A percentile compares a stretch with the other conserved stretches of the same genome.
Conservation (phyloP, 2,113 vertebrate species). For the Theristicus caerulescens region DNA sequence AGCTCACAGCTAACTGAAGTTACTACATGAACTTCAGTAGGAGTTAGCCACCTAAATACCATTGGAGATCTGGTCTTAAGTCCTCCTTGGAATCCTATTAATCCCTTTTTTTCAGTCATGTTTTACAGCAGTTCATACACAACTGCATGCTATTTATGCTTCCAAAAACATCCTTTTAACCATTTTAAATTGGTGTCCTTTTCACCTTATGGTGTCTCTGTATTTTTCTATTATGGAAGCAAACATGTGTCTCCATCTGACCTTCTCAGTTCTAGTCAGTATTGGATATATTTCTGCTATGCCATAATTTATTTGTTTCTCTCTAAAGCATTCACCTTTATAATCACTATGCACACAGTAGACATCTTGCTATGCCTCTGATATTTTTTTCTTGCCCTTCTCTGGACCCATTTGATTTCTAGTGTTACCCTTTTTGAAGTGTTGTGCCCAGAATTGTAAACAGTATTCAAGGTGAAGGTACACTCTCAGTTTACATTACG, state of each 20-base stretch:
- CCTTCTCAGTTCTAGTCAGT: not conserved
- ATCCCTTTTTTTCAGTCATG: not conserved
- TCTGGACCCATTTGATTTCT: not conserved
- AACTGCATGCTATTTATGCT: not conserved
- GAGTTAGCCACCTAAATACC: not conserved
- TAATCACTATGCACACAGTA: not conserved
- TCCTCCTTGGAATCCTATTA: not conserved
- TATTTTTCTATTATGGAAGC: not conserved
- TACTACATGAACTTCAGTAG: not conserved
- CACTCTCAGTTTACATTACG: not conserved
- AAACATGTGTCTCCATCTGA: not conserved
- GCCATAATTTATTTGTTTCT: slow-evolving; percentile 12
- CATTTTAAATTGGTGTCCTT: not conserved
- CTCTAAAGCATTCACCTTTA: slow-evolving; percentile 7
- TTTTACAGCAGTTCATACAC: not conserved
- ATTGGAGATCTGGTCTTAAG: not conserved
- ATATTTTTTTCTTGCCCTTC: slow-evolving; percentile 4
- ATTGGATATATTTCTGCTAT: not conserved
- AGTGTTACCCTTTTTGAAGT: not conserved
- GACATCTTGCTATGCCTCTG: not conserved
- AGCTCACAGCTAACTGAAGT: not conserved
- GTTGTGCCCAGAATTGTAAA: not conserved
- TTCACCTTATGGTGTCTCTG: not conserved
- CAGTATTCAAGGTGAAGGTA: slow-evolving; percentile 8
- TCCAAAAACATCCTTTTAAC: not conserved